Evolutionary conservation across 2,113 vertebrate genomes (phyloP).

Genomic region (Cettia cetti): DNA sequence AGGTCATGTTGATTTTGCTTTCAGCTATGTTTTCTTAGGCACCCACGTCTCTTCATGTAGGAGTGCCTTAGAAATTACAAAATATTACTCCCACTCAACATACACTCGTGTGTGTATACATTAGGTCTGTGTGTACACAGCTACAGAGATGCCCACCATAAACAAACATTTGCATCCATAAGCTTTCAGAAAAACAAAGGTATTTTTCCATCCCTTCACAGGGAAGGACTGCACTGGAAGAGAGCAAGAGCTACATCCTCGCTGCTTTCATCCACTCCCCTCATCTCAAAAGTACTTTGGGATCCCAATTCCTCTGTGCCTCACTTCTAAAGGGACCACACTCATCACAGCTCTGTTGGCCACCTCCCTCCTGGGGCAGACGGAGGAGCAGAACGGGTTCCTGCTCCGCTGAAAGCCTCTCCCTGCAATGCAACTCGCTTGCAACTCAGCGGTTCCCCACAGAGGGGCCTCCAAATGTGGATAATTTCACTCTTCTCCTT

Average conservation of each 20-base stretch:
- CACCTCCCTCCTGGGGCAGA: neutral
- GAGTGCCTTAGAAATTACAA: conserved; percentile 48
- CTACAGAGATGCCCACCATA: conserved; percentile 36
- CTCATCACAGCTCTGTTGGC: neutral
- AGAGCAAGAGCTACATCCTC: neutral
- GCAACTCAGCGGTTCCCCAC: conserved; percentile 51
- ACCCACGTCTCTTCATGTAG: conserved; percentile 42
- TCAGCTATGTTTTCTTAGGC: conserved; percentile 51
- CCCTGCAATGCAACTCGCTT: neutral
- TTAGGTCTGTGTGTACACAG: conserved; percentile 12
- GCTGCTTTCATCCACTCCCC: neutral
- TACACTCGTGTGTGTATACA: conserved; percentile 11
- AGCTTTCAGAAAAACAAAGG: conserved; percentile 24
- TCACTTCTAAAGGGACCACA: neutral
- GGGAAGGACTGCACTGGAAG: neutral
- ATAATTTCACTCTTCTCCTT: neutral
- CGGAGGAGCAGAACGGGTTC: neutral
- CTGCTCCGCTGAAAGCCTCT: neutral
- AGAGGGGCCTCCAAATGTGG: conserved; percentile 41
- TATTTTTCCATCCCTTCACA: neutral
- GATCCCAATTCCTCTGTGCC: accelerated
- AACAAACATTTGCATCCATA: conserved; percentile 8
- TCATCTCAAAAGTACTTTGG: neutral
- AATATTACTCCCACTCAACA: conserved; percentile 55
- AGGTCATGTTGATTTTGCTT: conserved; percentile 54